A percentile compares a stretch with the other conserved stretches of the same genome.
phyloP scores from a whole-genome alignment of 1,140 invertebrate genomes.

The Physella acuta region DNA sequence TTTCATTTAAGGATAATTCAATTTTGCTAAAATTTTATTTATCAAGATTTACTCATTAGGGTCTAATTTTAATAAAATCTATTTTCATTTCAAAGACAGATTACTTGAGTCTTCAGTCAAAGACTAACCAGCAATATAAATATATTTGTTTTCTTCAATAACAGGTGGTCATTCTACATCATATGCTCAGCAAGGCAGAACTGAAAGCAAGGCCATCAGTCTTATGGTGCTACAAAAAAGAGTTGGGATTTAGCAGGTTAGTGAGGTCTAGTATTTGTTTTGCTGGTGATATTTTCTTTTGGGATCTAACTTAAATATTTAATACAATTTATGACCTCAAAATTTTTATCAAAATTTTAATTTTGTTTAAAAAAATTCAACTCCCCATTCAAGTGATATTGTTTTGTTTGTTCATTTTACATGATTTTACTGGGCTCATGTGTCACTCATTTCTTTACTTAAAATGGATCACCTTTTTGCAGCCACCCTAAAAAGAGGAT shows the following conservation, averaged over 20 bases:
- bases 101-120: constrained; percentile 23
- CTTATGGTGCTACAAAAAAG: constrained; percentile 98
- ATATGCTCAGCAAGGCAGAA: constrained; percentile 92
- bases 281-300: neutral
- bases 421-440: too few relatives aligned
- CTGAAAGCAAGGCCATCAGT: constrained; percentile 87
- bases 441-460: too few relatives aligned
- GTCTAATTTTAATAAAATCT: neutral
- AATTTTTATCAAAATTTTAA: too few relatives aligned
- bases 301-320: too few relatives aligned
- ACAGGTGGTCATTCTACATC: constrained; percentile 93
- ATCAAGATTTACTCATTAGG: neutral
- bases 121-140: neutral
- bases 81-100: neutral
- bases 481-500: constrained; percentile 93
- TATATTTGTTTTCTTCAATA: neutral
- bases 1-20: too few relatives aligned
- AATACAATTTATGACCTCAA: too few relatives aligned
- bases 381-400: too few relatives aligned
- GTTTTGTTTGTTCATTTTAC: too few relatives aligned
- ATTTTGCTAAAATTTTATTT: too few relatives aligned
- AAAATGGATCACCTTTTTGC: too few relatives aligned
- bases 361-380: too few relatives aligned
- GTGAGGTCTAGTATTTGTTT: constrained; percentile 1
- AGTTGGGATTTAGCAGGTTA: constrained; percentile 88